Evolutionary conservation across 2,113 vertebrate species (phyloP), one percentile per base, ranked within the genome.

Genomic region (Erpornis zantholeuca): DNA sequence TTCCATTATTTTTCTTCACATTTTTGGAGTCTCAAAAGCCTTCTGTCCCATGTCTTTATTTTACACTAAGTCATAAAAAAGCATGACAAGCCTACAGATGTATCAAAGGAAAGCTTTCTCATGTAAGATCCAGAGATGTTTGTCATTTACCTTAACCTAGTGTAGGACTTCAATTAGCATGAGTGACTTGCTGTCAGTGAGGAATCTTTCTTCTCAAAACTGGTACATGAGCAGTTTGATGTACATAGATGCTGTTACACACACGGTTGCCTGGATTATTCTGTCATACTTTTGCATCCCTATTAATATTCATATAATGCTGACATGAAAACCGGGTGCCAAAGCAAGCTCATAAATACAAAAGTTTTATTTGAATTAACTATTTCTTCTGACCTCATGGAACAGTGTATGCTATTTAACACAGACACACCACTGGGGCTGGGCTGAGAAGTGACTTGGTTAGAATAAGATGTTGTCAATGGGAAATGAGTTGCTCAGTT

Each of bases 1-100:
- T 94, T 95, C 92, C 93, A 95, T 84, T 93, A 84, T 97, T 97
- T 96, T 95, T 87, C 81, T 92, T 97, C 61, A 84, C 92, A 82
- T 77, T 97, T 96, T 86, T 79, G 63, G 96, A 93, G 78, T 83
- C 95, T 96, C 78, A 91, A 84, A 65, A 80, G 64, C 73, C 73
- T 96, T 36, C 47, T 86, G 86, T 89, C 80, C 91, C 36, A 1
- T 56, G 71, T 93, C 84, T 94, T 89, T 86, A 81, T 87, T 95
- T 92, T 75, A 79, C 44, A 38, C 18, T 78, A 86, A 93, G 73
- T 90, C 63, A 56, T 42, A 14, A n/a, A 53, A 88, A 95, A 75
- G 40, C 85, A 40, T 2, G 69, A 86, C 93, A 94, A 88, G 85
- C 28, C 73, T 84, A 70, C 35, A 23, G 42, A 83, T 82, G 6